Percentiles rank a stretch among this genome's conserved stretches.
phyloP scores from a whole-genome alignment of 2,113 vertebrate species.

The Tylochromis polylepis region DNA sequence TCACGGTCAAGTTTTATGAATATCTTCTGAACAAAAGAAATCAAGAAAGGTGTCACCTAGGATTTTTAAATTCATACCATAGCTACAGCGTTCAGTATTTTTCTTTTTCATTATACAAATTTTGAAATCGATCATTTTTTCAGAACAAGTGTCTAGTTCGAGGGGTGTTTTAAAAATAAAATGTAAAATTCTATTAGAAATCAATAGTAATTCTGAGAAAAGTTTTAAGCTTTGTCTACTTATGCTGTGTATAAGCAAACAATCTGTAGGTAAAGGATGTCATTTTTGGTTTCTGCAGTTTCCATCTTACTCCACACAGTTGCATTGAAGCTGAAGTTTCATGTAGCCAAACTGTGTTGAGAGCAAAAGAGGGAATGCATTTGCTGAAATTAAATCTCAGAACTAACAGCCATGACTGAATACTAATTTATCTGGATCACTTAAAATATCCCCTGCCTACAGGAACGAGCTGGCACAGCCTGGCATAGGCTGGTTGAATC shows the following conservation, averaged over 20 bases:
- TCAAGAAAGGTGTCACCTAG: no score
- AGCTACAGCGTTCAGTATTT: neutral
- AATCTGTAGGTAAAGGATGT: neutral
- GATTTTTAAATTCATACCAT: no score
- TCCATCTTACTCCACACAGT: neutral
- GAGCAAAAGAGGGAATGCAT: neutral
- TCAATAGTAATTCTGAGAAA: no score
- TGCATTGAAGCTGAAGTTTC: rapidly evolving
- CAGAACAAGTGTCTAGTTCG: no score
- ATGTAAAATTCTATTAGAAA: no score
- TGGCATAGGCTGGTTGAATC: neutral
- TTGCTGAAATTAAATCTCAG: neutral
- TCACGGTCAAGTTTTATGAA: no score
- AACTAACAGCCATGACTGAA: neutral
- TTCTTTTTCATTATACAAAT: neutral
- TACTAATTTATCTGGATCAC: neutral
- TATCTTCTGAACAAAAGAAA: no score
- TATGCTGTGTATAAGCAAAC: no score
- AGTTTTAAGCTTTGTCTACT: no score
- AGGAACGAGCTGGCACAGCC: neutral
- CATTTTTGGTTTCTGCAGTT: neutral
- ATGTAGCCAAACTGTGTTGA: neutral
- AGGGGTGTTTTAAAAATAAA: no score
- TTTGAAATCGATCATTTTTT: no score
- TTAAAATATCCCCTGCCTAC: neutral